phyloP scores from a whole-genome alignment of 2,888 invertebrate species.

The Chloromyia formosa region DNA sequence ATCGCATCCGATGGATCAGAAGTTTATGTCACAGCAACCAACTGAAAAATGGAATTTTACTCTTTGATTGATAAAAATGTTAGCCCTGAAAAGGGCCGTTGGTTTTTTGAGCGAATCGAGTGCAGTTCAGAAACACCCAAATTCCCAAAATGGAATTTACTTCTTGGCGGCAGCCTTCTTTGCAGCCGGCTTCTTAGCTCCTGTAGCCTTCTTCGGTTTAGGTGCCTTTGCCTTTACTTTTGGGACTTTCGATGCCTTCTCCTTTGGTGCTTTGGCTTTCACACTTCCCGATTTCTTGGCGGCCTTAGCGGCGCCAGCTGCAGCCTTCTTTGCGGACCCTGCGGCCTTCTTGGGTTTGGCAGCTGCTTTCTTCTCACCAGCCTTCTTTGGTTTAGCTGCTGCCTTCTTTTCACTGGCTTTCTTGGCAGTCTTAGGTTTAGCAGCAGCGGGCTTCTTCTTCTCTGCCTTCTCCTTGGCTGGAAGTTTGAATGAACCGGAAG shows the following conservation, averaged over 20 bases:
- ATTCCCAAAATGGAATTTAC: background rate
- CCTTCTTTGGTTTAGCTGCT: slow-evolving; percentile 43
- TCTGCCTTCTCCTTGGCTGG: slow-evolving; percentile 50
- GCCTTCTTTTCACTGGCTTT: slow-evolving; percentile 14
- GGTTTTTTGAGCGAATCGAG: background rate
- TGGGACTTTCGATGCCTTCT: background rate
- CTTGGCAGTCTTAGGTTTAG: slow-evolving; percentile 13
- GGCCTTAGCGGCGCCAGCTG: slow-evolving; percentile 10
- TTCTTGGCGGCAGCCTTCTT: slow-evolving; percentile 37
- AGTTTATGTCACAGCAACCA: too few relatives aligned
- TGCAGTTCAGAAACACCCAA: background rate
- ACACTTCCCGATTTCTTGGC: slow-evolving; percentile 31
- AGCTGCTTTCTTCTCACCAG: slow-evolving; percentile 8
- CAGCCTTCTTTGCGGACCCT: slow-evolving; percentile 3
- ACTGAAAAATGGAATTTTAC: slow-evolving; percentile 18
- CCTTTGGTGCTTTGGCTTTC: slow-evolving; percentile 13
- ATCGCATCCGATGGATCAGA: too few relatives aligned
- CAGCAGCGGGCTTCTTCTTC: slow-evolving; percentile 44
- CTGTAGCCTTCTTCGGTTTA: slow-evolving; percentile 30
- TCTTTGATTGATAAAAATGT: slow-evolving; percentile 9
- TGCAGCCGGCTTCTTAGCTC: slow-evolving; percentile 7
- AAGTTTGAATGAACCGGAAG: slow-evolving; percentile 52
- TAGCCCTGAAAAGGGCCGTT: slow-evolving; percentile 39
- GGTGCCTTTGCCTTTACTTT: slow-evolving; percentile 26
- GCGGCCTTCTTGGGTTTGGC: slow-evolving; percentile 43